Conservation (phyloP, 2,888 invertebrate species). For the Rhimphoctona megacephalus region DNA sequence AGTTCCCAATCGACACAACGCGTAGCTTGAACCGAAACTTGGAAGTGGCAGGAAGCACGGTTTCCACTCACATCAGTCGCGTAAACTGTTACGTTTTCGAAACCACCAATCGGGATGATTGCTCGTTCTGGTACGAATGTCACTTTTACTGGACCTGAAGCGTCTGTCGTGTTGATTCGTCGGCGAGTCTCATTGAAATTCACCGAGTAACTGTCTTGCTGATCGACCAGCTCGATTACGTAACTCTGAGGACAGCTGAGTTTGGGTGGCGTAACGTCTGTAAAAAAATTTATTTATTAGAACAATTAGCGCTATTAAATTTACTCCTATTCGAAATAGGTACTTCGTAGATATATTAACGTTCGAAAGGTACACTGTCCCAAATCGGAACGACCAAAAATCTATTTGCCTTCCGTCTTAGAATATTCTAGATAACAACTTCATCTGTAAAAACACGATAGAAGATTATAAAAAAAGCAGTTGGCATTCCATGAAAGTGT, state of each 20-base stretch:
- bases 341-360: not conserved
- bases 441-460: no score
- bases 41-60: slow-evolving; percentile 96
- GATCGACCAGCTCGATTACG: slow-evolving; percentile 95
- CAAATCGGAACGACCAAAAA: not conserved
- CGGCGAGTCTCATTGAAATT: slow-evolving; percentile 96
- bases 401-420: no score
- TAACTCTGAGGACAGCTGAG: slow-evolving; percentile 97
- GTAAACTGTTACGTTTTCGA: slow-evolving; percentile 96
- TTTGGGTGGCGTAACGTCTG: slow-evolving; percentile 95
- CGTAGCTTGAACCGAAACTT: slow-evolving; percentile 96
- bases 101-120: slow-evolving; percentile 93
- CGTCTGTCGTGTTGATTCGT: slow-evolving; percentile 94
- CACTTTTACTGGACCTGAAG: slow-evolving; percentile 94
- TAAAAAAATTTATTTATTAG: slow-evolving; percentile 29
- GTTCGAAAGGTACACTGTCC: not conserved
- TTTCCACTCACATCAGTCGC: slow-evolving; percentile 95
- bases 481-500: no score
- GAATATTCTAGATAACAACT: no score
- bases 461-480: no score
- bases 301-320: not conserved
- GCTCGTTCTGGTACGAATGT: slow-evolving; percentile 92
- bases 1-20: slow-evolving; percentile 98
- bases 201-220: slow-evolving; percentile 95
- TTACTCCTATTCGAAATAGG: not conserved